Evolutionary conservation across 2,888 invertebrate species (phyloP), one percentile per base, ranked within the genome.

Genomic region (Patella caerulea): DNA sequence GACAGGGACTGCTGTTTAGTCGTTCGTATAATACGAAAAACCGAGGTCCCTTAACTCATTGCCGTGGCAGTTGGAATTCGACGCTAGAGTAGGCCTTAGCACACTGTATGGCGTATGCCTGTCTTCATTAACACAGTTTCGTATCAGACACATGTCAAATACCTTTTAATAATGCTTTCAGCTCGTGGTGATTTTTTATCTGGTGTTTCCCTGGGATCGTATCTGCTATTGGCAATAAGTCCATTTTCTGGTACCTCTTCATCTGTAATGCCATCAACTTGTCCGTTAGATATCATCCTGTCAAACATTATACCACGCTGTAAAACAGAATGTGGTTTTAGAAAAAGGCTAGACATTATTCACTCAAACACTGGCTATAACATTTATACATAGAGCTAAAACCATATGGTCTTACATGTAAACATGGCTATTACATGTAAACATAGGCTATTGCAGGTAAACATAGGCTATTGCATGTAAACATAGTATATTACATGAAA

Each of bases 171-270:
- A 14, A 24, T 11, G 14, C 24, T 65, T 24, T 19, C 24, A 15
- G 19, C 65, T 24, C 24, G 19, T 19, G 65, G 65, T 9, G 65
- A 65, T 12, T 24, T 24, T 65, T 4, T 65, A 12, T 9, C 12
- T 11, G 65, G 65, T 24, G 5, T 12, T 24, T 65, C 65, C 24
- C 65, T 9, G 24, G 65, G 65, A 65, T 65, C 65, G 24, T 65
- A 65, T 24, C 65, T 24, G 24, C 65, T 65, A 14, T 19, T 24
- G 12, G 19, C 65, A 65, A 65, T 19, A 12, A 65, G 14, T 19
- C 65, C 65, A 65, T 65, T 65, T 14, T 65, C 65, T 65, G 65
- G 65, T 24, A 65, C 65, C 19, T 24, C 11, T 24, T 65, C 65
- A 14, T 65, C 24, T 2, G 65, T 65, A 9, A 65, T 19, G 7